A percentile compares a stretch with the other conserved stretches of the same genome.
These are phyloP conservation scores for Zaprionus vittiger DNA, from an alignment of 1,140 invertebrate genomes.

Conservation along the genomic window DNA sequence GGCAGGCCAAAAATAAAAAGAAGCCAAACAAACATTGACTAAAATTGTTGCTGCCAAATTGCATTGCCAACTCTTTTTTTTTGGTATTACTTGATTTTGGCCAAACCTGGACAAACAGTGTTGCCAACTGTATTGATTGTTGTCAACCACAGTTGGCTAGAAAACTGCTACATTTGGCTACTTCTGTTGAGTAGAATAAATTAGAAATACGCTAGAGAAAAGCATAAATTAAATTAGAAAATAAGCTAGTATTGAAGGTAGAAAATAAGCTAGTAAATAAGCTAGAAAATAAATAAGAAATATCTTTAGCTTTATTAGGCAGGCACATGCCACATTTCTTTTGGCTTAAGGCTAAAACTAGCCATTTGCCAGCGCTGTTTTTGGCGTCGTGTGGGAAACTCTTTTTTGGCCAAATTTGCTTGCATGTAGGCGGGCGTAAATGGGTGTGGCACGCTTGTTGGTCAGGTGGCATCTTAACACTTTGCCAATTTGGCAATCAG, in stretches of 20 bases:
- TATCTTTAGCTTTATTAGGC: neutral
- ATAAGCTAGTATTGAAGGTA: no score
- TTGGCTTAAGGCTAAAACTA: neutral
- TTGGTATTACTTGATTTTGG: slow-evolving; percentile 1
- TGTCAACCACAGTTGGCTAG: neutral
- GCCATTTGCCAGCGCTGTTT: slow-evolving; percentile 1
- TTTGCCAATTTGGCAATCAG: slow-evolving; percentile 38
- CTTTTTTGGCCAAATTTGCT: slow-evolving; percentile 34
- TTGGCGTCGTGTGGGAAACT: slow-evolving; percentile 30
- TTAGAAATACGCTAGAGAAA: neutral
- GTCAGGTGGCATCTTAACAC: slow-evolving; percentile 52
- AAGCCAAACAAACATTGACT: slow-evolving; percentile 25
- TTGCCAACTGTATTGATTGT: neutral
- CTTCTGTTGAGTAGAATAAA: neutral
- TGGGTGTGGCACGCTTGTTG: slow-evolving; percentile 35
- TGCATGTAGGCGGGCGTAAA: neutral
- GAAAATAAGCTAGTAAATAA: neutral
- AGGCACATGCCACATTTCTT: neutral
- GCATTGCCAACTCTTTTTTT: slow-evolving; percentile 45
- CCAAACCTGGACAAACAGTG: slow-evolving; percentile 1
- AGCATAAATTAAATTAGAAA: neutral
- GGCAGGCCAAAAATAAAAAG: slow-evolving; percentile 40
- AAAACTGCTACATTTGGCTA: neutral
- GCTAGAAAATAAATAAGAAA: neutral
- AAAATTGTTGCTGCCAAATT: slow-evolving; percentile 47